Conservation (phyloP, 2,888 invertebrate species). For the Himalopsyche anomala region DNA sequence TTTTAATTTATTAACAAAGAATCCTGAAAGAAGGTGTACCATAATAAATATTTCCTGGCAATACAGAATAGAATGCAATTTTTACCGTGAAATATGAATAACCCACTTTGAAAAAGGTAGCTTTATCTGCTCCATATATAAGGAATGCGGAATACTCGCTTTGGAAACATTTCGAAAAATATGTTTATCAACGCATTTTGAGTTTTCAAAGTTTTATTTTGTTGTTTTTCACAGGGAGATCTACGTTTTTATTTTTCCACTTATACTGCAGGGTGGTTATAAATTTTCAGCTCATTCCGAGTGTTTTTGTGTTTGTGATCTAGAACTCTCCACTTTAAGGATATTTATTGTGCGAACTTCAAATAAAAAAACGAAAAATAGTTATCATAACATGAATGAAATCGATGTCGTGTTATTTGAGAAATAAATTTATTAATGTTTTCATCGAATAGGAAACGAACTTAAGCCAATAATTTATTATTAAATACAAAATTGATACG, state of each 20-base stretch:
- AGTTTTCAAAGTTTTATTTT: neutral
- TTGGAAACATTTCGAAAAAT: neutral
- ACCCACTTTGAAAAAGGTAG: neutral
- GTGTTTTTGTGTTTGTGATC: too few species aligned
- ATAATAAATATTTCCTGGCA: neutral
- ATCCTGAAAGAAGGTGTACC: too few species aligned
- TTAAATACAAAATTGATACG: too few species aligned
- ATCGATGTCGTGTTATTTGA: too few species aligned
- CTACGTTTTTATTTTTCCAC: conserved; percentile 14
- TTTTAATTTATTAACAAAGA: too few species aligned
- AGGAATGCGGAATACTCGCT: neutral
- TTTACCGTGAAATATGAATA: neutral
- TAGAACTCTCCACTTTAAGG: too few species aligned
- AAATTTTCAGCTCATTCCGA: neutral
- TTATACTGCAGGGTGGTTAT: neutral
- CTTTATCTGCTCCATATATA: conserved; percentile 12
- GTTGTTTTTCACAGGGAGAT: neutral
- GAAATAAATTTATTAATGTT: too few species aligned
- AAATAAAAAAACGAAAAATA: too few species aligned
- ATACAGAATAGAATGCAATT: conserved; percentile 4
- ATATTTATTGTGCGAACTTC: too few species aligned
- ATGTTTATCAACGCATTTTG: conserved; percentile 24
- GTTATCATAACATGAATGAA: too few species aligned
- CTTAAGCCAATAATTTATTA: too few species aligned
- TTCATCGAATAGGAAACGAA: too few species aligned